Percentiles rank a stretch among this genome's conserved stretches.
Evolutionary conservation across 2,113 vertebrate species (phyloP).

Genomic region (Stigmatopora argus): DNA sequence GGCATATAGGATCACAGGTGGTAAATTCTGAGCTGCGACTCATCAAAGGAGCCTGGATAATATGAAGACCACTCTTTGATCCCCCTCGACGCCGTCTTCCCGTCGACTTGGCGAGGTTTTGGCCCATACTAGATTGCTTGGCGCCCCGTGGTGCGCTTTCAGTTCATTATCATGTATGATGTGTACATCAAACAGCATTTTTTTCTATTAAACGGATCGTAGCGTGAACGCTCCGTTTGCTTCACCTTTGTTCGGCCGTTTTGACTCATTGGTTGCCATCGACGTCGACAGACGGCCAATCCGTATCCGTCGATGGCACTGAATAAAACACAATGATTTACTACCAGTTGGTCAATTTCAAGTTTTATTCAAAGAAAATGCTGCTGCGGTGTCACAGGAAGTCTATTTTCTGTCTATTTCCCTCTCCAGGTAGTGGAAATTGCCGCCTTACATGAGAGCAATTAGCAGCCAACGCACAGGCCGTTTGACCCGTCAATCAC

Average conservation of each 20-base stretch:
- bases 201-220: slow-evolving; percentile 5
- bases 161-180: slow-evolving; percentile 40
- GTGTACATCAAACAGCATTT: slow-evolving; percentile 28
- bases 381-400: slow-evolving; percentile 48
- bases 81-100: not conserved
- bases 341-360: slow-evolving; percentile 25
- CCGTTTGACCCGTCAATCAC: slow-evolving; percentile 41
- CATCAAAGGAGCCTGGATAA: slow-evolving; percentile 9
- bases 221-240: not conserved
- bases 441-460: slow-evolving; percentile 35
- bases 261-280: not conserved
- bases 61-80: slow-evolving; percentile 12
- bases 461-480: slow-evolving; percentile 43
- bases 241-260: not conserved
- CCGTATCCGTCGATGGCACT: not conserved
- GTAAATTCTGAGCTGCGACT: not conserved
- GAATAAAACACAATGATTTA: not conserved
- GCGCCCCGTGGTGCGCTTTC: slow-evolving; percentile 24
- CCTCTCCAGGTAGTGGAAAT: slow-evolving; percentile 50
- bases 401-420: slow-evolving; percentile 65
- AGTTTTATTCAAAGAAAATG: slow-evolving; percentile 21
- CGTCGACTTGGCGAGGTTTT: not conserved
- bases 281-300: too few relatives aligned
- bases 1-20: slow-evolving; percentile 5
- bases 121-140: slow-evolving; percentile 24